Conservation (phyloP, 2,113 vertebrate genomes). For the Manacus vitellinus region DNA sequence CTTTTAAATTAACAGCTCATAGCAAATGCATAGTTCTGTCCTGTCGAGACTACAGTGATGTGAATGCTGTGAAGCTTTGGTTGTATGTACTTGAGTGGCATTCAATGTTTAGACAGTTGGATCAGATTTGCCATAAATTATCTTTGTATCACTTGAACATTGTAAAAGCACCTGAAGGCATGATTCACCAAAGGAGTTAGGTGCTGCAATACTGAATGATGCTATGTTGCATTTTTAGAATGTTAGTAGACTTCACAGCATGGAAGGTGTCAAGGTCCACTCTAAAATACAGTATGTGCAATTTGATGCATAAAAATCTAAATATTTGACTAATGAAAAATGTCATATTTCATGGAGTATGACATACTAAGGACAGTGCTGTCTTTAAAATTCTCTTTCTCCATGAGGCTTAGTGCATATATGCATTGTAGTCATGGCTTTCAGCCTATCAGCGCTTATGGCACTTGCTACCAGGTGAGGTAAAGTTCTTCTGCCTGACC, state of each 20-base stretch:
- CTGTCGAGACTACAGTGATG: accelerated
- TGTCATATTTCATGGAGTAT: neutral
- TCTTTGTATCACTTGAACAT: neutral
- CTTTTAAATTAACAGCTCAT: neutral
- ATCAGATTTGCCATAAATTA: neutral
- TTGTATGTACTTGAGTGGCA: neutral
- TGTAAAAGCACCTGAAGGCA: neutral
- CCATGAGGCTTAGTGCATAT: neutral
- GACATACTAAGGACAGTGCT: neutral
- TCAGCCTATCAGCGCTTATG: neutral
- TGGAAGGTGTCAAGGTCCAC: neutral
- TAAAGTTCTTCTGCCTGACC: neutral
- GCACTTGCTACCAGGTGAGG: neutral
- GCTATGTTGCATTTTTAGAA: neutral
- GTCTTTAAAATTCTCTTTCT: neutral
- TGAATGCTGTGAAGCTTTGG: neutral
- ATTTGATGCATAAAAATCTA: neutral
- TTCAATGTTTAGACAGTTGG: neutral
- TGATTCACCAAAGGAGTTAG: neutral
- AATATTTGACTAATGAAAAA: neutral
- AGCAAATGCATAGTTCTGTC: neutral
- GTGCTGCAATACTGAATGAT: neutral
- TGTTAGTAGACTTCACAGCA: neutral
- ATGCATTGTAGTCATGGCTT: neutral
- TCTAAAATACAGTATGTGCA: neutral